phyloP scores from a whole-genome alignment of 2,113 vertebrate genomes.

The Protomyctophum bolini region DNA sequence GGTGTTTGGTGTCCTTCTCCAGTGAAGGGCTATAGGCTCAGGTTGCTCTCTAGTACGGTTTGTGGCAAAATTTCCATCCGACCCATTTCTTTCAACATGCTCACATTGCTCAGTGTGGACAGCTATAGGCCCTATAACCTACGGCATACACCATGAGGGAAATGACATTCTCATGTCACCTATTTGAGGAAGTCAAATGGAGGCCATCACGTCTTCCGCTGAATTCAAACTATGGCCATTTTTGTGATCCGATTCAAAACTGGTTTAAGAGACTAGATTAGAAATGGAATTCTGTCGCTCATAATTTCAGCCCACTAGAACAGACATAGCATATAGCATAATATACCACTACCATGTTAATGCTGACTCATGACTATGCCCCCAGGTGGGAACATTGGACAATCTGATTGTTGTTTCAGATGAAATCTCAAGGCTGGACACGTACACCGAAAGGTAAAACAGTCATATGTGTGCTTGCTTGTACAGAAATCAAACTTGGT shows the following conservation, averaged over 20 bases:
- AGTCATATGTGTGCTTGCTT: background rate
- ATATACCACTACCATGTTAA: constrained; percentile 10
- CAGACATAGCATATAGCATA: too few species aligned
- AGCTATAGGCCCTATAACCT: background rate
- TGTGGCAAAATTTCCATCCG: constrained; percentile 69
- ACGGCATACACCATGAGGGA: background rate
- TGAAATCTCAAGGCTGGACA: constrained; percentile 90
- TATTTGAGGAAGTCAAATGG: background rate
- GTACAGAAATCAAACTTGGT: too few species aligned
- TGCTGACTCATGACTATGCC: constrained; percentile 26
- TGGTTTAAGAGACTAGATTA: background rate
- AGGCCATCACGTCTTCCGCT: background rate
- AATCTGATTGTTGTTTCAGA: constrained; percentile 90
- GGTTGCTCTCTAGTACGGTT: constrained; percentile 63
- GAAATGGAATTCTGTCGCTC: background rate
- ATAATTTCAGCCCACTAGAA: too few species aligned
- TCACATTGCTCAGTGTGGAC: constrained; percentile 11
- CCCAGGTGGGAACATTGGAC: constrained; percentile 91
- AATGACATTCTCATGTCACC: background rate
- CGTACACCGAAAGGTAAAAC: constrained; percentile 90
- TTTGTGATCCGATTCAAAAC: background rate
- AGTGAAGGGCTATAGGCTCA: constrained; percentile 61
- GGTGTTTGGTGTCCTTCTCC: constrained; percentile 74
- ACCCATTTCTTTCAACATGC: constrained; percentile 50
- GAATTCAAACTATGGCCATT: background rate